Base-by-base conservation (phyloP, 2,797 vertebrate genomes). In the Sebastes kiyomatsui region DNA sequence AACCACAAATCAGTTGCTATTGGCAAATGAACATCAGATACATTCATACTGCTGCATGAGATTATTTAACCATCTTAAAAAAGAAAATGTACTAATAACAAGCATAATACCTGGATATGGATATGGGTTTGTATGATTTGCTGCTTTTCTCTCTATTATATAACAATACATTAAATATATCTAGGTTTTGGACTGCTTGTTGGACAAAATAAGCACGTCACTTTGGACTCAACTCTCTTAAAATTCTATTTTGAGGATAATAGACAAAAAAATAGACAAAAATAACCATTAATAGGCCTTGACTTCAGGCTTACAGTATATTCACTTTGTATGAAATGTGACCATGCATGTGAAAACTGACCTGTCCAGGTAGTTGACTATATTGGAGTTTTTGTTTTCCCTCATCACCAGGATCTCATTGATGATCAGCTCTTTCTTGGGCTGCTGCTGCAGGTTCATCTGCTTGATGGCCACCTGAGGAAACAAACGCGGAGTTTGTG, bases 371-470 rank as follows among this genome's bases (percentile, higher is more conserved):
- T 99, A 99, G 94, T 99, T 99, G 69, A 99, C 98, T 80, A 99
- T 99, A 84, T 99, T 99, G 46, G 97, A 96, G 94, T 99, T 99
- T 93, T 99, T 99, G 97, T 99, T 99, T 99, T 99, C 98, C 98
- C 98, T 99, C 98, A 99, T 99, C 94, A 99, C 98, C 78, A 99
- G 91, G 93, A 99, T 99, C 96, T 99, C 98, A 92, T 99, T 99
- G 94, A 99, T 99, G 95, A 99, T 99, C 96, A 99, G 94, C 94
- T 99, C 98, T 89, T 99, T 99, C 96, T 99, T 99, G 84, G 98
- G 98, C 92, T 99, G 98, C 85, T 99, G 98, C 91, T 99, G 98
- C 67, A 99, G 96, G 93, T 99, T 99, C 98, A 99, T 99, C 96
- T 99, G 98, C 87, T 99, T 99, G 93, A 99, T 99, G 81, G 98